Conservation (phyloP, 1,140 invertebrate species). For the Spodoptera litura region DNA sequence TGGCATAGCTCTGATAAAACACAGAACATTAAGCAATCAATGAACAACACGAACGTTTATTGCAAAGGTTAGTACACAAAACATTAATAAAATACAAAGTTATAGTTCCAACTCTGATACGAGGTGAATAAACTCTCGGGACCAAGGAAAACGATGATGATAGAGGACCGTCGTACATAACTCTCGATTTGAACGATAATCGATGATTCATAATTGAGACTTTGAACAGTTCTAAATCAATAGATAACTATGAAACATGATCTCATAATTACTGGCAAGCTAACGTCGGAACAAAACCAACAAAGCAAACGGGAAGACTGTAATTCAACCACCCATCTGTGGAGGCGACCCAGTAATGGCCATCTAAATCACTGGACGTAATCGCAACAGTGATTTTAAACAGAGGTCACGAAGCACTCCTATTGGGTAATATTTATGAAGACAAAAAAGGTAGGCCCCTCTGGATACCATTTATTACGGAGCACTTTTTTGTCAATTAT, state of each 20-base stretch:
- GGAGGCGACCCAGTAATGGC: slow-evolving; percentile 67
- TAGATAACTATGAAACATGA: slow-evolving; percentile 78
- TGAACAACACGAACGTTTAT: slow-evolving; percentile 37
- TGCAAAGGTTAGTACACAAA: slow-evolving; percentile 41
- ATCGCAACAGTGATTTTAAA: slow-evolving; percentile 77
- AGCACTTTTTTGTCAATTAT: slow-evolving; percentile 67
- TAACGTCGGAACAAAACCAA: slow-evolving; percentile 72
- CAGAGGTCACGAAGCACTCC: slow-evolving; percentile 78
- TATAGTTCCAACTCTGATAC: slow-evolving; percentile 41
- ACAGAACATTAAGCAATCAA: slow-evolving; percentile 40
- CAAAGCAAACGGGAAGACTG: slow-evolving; percentile 71
- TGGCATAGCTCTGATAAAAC: slow-evolving; percentile 36
- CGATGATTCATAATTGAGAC: slow-evolving; percentile 78
- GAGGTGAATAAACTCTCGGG: slow-evolving; percentile 61
- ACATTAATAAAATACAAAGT: slow-evolving; percentile 47
- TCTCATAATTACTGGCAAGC: slow-evolving; percentile 75
- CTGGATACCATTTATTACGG: slow-evolving; percentile 65
- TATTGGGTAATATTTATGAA: slow-evolving; percentile 74
- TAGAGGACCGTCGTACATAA: slow-evolving; percentile 65
- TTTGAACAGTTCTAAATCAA: slow-evolving; percentile 74
- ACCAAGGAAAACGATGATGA: slow-evolving; percentile 58
- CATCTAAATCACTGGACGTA: slow-evolving; percentile 79
- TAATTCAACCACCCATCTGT: slow-evolving; percentile 77
- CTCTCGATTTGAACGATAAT: slow-evolving; percentile 66
- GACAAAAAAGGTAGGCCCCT: slow-evolving; percentile 66